A percentile compares a stretch with the other conserved stretches of the same genome.
Evolutionary conservation across 2,888 invertebrate species (phyloP).

Genomic region (Proisotoma minuta): DNA sequence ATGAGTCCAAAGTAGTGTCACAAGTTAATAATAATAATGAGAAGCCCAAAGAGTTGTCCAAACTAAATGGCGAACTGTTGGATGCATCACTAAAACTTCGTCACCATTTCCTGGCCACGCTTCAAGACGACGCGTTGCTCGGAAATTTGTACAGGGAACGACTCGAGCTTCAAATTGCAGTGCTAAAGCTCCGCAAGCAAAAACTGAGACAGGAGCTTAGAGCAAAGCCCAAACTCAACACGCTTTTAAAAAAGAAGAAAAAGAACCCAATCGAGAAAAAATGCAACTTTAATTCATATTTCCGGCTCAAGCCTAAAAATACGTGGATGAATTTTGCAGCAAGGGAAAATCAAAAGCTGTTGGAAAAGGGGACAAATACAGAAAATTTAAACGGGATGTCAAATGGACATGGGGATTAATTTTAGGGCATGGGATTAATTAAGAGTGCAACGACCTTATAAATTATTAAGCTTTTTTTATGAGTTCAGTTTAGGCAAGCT

Average conservation of each 20-base stretch:
- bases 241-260: neutral
- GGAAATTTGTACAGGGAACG: conserved; percentile 35
- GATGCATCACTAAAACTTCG: conserved; percentile 29
- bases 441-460: too few relatives aligned
- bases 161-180: conserved; percentile 45
- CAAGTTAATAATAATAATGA: conserved; percentile 18
- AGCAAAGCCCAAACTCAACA: neutral
- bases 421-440: too few relatives aligned
- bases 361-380: neutral
- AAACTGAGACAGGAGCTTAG: conserved; percentile 39
- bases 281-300: neutral
- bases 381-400: too few relatives aligned
- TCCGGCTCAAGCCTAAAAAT: conserved; percentile 7
- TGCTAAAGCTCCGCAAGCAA: conserved; percentile 42
- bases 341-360: neutral
- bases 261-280: neutral
- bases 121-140: conserved; percentile 32
- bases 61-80: conserved; percentile 29
- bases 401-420: too few relatives aligned
- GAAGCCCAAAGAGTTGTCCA: conserved; percentile 23
- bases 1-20: neutral
- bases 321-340: conserved; percentile 8
- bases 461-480: too few relatives aligned
- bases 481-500: too few relatives aligned
- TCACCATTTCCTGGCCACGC: conserved; percentile 30